Conservation (phyloP, 2,797 vertebrate genomes). For the Acanthornis magna region DNA sequence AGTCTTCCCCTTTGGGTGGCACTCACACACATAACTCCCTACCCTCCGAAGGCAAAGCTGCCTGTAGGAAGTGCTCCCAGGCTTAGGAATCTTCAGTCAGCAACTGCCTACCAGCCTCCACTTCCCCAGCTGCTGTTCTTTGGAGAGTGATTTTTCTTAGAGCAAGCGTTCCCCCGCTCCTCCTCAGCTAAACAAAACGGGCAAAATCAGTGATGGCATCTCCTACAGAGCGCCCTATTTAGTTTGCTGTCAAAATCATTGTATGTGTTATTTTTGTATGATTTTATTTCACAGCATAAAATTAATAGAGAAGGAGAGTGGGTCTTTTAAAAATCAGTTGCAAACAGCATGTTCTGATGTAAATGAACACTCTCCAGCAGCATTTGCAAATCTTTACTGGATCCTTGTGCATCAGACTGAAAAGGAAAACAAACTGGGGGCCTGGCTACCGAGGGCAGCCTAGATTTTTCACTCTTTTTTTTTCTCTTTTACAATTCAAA, state of each 20-base stretch:
- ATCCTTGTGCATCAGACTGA: neutral
- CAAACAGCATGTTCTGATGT: conserved; percentile 16
- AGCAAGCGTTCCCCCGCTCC: neutral
- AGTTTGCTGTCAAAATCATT: conserved; percentile 9
- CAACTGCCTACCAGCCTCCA: neutral
- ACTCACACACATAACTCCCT: neutral
- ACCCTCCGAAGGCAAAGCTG: neutral
- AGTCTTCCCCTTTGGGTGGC: neutral
- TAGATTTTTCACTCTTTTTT: neutral
- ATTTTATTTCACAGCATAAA: conserved; percentile 26
- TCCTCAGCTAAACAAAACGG: neutral
- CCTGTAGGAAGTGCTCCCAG: neutral
- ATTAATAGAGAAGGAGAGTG: conserved; percentile 3
- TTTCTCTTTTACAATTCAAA: neutral
- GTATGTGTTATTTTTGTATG: neutral
- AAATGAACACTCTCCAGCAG: conserved; percentile 1
- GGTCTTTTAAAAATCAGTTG: conserved; percentile 7
- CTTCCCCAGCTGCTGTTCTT: neutral
- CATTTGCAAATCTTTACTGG: conserved; percentile 4
- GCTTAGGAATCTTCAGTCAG: neutral
- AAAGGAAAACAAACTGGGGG: neutral
- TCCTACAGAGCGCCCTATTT: neutral
- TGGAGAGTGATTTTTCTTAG: neutral
- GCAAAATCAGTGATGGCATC: neutral
- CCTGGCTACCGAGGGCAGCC: neutral